These are phyloP conservation scores for Chionoecetes opilio DNA, from an alignment of 1,140 invertebrate species.

Conservation along the genomic window DNA sequence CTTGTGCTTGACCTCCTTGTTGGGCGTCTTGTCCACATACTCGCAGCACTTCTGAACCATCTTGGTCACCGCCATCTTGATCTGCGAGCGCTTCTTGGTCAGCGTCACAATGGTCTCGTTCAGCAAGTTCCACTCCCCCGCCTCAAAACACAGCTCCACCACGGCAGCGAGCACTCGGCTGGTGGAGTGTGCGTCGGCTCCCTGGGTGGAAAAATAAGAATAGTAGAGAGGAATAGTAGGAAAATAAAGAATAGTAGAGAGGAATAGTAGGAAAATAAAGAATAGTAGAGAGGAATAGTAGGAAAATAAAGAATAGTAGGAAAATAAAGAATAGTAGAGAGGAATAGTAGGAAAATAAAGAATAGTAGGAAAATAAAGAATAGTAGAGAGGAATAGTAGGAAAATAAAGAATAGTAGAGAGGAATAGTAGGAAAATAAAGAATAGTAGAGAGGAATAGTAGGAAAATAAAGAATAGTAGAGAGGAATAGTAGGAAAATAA, in stretches of 20 bases:
- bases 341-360: too few species aligned
- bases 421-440: neutral
- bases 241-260: neutral
- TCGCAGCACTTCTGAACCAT: slow-evolving; percentile 97
- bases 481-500: too few species aligned
- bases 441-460: neutral
- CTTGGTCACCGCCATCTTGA: slow-evolving; percentile 98
- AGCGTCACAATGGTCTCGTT: slow-evolving; percentile 97
- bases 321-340: too few species aligned
- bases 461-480: too few species aligned
- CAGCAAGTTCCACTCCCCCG: slow-evolving; percentile 95
- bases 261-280: neutral
- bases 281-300: neutral
- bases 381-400: too few species aligned
- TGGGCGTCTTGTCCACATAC: slow-evolving; percentile 97
- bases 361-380: too few species aligned
- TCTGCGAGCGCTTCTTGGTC: slow-evolving; percentile 96
- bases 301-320: too few species aligned
- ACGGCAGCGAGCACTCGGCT: slow-evolving; percentile 96
- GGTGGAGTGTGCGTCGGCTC: slow-evolving; percentile 97
- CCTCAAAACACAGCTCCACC: slow-evolving; percentile 97
- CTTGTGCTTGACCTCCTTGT: slow-evolving; percentile 95
- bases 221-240: too few species aligned
- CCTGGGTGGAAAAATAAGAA: slow-evolving; percentile 85
- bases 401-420: too few species aligned